Conservation (phyloP, 2,888 invertebrate species). For the Syrphus vitripennis region DNA sequence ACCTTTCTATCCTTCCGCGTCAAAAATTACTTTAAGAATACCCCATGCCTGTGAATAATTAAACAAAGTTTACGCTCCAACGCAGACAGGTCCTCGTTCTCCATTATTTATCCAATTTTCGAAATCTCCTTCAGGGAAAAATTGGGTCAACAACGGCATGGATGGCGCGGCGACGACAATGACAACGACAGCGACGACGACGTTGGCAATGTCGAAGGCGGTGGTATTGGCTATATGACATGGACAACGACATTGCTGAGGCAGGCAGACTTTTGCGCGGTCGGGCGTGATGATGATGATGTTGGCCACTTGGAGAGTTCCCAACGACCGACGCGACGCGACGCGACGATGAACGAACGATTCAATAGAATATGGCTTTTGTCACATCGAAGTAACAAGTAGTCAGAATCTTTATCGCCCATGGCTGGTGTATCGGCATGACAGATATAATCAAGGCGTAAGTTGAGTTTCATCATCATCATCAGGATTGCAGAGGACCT, state of each 20-base stretch:
- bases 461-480: not conserved
- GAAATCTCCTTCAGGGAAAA: constrained; percentile 4
- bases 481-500: not conserved
- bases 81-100: constrained; percentile 20
- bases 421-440: not conserved
- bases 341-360: no score
- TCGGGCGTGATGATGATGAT: not conserved
- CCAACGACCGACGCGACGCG: no score
- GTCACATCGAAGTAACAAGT: constrained; percentile 14
- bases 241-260: not conserved
- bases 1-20: constrained; percentile 28
- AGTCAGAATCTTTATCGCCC: not conserved
- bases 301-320: not conserved
- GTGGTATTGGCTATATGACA: no score
- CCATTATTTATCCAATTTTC: constrained; percentile 17
- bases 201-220: not conserved
- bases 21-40: constrained; percentile 19
- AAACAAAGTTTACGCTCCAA: constrained; percentile 28
- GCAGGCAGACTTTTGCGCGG: not conserved
- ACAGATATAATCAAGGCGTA: not conserved
- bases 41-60: constrained; percentile 41
- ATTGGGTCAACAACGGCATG: constrained; percentile 49
- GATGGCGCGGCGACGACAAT: not conserved
- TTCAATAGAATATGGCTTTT: constrained; percentile 17
- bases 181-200: not conserved